These are phyloP conservation scores for Thunnus thynnus DNA, from an alignment of 2,113 vertebrate genomes.

Conservation along the genomic window DNA sequence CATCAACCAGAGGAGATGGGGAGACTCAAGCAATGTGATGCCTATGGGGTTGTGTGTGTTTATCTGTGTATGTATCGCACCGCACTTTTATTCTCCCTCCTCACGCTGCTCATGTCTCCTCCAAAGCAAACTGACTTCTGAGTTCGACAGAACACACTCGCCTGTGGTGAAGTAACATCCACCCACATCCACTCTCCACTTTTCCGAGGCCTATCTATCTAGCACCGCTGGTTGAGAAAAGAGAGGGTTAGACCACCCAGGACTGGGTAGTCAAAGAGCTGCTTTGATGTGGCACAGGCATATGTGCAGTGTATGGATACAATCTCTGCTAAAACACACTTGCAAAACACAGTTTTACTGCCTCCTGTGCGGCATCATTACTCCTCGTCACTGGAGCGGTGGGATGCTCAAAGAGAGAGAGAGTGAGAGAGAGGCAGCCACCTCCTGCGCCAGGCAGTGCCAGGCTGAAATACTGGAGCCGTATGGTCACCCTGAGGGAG, in stretches of 20 bases:
- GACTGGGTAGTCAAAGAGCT: slow-evolving; percentile 64
- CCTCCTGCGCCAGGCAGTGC: slow-evolving; percentile 74
- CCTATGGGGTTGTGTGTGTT: slow-evolving; percentile 60
- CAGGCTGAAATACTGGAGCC: slow-evolving; percentile 74
- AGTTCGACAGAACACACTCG: slow-evolving; percentile 60
- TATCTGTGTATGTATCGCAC: slow-evolving; percentile 50
- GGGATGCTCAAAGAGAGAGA: slow-evolving; percentile 64
- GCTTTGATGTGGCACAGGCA: slow-evolving; percentile 83
- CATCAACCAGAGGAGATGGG: slow-evolving; percentile 68
- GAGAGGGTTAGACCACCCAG: slow-evolving; percentile 83
- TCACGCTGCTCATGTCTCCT: slow-evolving; percentile 52
- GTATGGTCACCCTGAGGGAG: slow-evolving; percentile 75
- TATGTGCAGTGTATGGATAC: slow-evolving; percentile 77
- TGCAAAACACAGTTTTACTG: slow-evolving; percentile 76
- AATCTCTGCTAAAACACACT: slow-evolving; percentile 77
- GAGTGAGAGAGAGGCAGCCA: slow-evolving; percentile 51
- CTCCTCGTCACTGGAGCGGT: slow-evolving; percentile 62
- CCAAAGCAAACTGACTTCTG: slow-evolving; percentile 71
- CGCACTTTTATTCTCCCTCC: slow-evolving; percentile 58
- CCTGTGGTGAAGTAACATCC: slow-evolving; percentile 71
- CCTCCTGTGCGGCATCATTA: slow-evolving; percentile 76
- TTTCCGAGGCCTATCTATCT: slow-evolving; percentile 63
- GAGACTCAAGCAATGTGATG: slow-evolving; percentile 53
- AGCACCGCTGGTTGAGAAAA: slow-evolving; percentile 62
- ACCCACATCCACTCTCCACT: slow-evolving; percentile 69